Base-by-base conservation (phyloP, 2,797 vertebrate species). In the Zenarchopterus dispar region DNA sequence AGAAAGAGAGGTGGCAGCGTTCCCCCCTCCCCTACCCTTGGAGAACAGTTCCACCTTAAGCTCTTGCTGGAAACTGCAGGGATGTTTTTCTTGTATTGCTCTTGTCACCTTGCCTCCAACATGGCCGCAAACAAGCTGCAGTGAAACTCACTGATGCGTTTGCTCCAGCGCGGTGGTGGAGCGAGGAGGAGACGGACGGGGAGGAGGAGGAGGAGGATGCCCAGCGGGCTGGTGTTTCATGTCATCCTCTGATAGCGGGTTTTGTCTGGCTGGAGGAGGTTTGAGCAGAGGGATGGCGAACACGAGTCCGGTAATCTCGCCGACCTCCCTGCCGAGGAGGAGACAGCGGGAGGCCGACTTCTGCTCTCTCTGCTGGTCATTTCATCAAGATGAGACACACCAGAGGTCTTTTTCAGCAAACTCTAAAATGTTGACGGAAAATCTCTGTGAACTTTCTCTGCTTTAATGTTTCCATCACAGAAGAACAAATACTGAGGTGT, bases 41-140 rank as follows among this genome's bases (percentile, higher is more conserved):
- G 77, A 87, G 65, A 81, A 84, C 75, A 71, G 77, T 87, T 91
- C 80, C 89, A 92, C 90, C 90, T 84, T 81, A 79, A 91, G 90
- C 81, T 86, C 78, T 87, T 82, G 85, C 55, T 65, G 80, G 74
- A 89, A 89, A 93, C 90, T 80, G 78, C 76, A 22, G 80, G 57
- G 81, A 89, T 87, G 85, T 86, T 89, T 91, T 85, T 90, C 80
- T 61, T 62, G 72, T 76, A 57, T 69, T 75, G 77, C 85, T 88
- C 88, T 84, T 75, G 90, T 93, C 91, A 91, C 90, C 88, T 93
- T 85, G 82, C 83, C 88, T 87, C 84, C 84, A 91, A 91, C 84
- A 68, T 76, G 73, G 75, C 84, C 59, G 67, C 84, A 88, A 89
- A 91, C 75, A 72, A 81, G 65, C 68, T 31, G 46, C 73, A 77